phyloP scores from a whole-genome alignment of 2,888 invertebrate species.

The Cryptus viduatorius region DNA sequence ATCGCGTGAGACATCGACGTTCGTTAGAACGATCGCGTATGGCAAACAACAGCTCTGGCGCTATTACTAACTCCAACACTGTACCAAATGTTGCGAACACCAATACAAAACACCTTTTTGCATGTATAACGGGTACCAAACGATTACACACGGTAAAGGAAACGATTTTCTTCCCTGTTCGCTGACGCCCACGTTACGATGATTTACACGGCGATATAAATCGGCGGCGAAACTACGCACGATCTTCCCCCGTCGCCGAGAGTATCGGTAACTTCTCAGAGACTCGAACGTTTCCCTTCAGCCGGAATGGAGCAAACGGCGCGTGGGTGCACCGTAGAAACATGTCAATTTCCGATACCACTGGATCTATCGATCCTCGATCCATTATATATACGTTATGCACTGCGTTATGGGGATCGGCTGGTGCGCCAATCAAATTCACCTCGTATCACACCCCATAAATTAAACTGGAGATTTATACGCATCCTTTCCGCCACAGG shows the following conservation, averaged over 20 bases:
- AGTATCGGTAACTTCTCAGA: too few relatives aligned
- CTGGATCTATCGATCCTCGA: conserved; percentile 63
- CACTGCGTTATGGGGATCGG: not conserved
- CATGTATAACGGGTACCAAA: conserved; percentile 46
- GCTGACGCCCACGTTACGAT: conserved; percentile 72
- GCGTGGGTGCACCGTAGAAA: conserved; percentile 64
- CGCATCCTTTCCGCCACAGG: conserved; percentile 8
- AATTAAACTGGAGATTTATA: conserved; percentile 54
- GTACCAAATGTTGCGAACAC: conserved; percentile 18
- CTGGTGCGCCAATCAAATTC: conserved; percentile 41
- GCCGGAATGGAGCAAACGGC: not conserved
- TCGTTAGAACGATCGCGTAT: conserved; percentile 68
- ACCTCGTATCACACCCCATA: conserved; percentile 43
- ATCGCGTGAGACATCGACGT: conserved; percentile 74
- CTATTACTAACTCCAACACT: conserved; percentile 25
- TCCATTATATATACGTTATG: conserved; percentile 41
- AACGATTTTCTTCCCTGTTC: conserved; percentile 66
- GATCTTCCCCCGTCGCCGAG: not conserved
- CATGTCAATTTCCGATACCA: conserved; percentile 79
- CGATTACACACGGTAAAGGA: conserved; percentile 44
- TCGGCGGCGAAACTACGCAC: conserved; percentile 65
- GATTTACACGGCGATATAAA: conserved; percentile 79
- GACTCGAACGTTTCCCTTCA: not conserved
- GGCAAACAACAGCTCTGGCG: conserved; percentile 3
- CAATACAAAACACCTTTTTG: conserved; percentile 16